phyloP scores from a whole-genome alignment of 2,113 vertebrate genomes.

The Noctilio leporinus region DNA sequence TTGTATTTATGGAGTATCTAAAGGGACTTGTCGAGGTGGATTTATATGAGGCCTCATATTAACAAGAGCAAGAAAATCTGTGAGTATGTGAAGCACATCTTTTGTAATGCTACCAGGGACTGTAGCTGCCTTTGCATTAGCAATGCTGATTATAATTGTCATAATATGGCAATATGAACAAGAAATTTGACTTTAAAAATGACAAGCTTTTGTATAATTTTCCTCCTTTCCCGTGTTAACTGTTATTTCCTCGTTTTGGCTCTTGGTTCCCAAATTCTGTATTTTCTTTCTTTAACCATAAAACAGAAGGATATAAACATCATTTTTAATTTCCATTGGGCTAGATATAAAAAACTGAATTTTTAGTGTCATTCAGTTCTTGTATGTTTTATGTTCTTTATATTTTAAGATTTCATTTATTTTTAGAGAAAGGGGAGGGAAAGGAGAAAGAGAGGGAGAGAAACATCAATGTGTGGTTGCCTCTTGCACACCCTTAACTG shows the following conservation, averaged over 20 bases:
- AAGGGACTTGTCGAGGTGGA: constrained; percentile 39
- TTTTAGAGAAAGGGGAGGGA: too few relatives aligned
- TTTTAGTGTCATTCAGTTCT: background rate
- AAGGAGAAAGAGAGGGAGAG: too few relatives aligned
- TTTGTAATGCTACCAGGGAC: background rate
- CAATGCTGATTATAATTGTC: constrained; percentile 29
- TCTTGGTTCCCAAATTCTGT: background rate
- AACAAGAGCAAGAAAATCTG: background rate
- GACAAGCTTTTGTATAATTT: constrained; percentile 15
- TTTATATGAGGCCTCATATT: background rate
- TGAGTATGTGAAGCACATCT: constrained; percentile 24
- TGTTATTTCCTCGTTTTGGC: constrained; percentile 31
- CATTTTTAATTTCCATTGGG: background rate
- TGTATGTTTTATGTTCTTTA: background rate
- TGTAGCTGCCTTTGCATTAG: constrained; percentile 79
- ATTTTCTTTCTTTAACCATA: constrained; percentile 18
- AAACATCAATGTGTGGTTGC: too few relatives aligned
- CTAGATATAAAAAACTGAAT: background rate
- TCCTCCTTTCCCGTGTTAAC: background rate
- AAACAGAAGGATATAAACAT: background rate
- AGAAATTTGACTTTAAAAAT: background rate
- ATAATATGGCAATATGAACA: background rate
- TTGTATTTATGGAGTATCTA: constrained; percentile 29
- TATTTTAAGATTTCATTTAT: too few relatives aligned
- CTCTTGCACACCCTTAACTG: too few relatives aligned